Evolutionary conservation across 2,113 vertebrate genomes (phyloP).

Genomic region (Triplophysa dalaica): DNA sequence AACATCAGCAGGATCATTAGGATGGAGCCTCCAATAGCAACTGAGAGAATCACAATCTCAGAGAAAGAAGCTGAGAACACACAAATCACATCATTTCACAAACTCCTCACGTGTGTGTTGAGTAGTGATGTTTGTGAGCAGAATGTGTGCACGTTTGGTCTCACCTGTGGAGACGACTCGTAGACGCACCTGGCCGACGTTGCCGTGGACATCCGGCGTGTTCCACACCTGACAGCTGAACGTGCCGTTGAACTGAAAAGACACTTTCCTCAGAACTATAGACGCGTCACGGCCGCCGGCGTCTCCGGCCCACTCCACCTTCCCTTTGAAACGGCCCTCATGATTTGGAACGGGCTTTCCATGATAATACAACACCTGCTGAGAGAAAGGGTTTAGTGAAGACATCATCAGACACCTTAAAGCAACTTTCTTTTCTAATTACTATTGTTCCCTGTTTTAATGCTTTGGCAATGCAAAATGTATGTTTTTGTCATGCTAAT

Average conservation of each 20-base stretch:
- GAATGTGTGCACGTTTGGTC: not conserved
- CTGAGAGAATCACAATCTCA: conserved; percentile 81
- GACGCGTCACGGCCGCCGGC: conserved; percentile 77
- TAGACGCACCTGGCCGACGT: conserved; percentile 79
- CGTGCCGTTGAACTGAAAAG: conserved; percentile 86
- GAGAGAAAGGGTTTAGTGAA: not conserved
- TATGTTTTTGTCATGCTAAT: no score
- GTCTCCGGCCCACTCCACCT: conserved; percentile 85
- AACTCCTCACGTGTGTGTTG: not conserved
- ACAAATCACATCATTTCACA: not conserved
- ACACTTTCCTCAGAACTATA: conserved; percentile 80
- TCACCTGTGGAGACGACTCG: conserved; percentile 79
- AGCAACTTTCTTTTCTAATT: no score
- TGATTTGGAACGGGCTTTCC: conserved; percentile 68
- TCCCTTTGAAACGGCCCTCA: conserved; percentile 77
- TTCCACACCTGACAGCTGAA: conserved; percentile 92
- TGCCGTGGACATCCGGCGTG: conserved; percentile 84
- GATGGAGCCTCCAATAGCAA: conserved; percentile 81
- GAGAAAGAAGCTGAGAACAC: conserved; percentile 80
- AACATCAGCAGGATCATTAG: conserved; percentile 76
- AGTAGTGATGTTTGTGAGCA: no score
- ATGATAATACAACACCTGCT: conserved; percentile 84
- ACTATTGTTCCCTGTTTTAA: no score
- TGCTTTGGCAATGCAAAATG: no score
- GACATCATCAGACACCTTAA: no score